A percentile compares a stretch with the other conserved stretches of the same genome.
phyloP scores from a whole-genome alignment of 2,888 invertebrate genomes.

The Orchesella flavescens region DNA sequence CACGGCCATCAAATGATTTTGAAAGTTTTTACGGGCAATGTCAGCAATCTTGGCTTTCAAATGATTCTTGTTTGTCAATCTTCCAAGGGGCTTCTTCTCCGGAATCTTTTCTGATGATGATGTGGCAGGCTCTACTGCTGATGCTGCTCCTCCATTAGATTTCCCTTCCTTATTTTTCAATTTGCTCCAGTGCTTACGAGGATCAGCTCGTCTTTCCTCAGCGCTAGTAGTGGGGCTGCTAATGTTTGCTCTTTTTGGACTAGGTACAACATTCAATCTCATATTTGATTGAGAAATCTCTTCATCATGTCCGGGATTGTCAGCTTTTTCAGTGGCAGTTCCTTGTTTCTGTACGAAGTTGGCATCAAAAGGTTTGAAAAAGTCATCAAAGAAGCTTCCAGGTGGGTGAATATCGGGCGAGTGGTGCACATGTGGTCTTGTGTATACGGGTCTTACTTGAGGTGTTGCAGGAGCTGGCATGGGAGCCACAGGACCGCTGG shows the following conservation, averaged over 20 bases:
- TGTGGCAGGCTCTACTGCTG: not conserved
- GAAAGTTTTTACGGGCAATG: slow-evolving; percentile 60
- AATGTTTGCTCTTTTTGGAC: slow-evolving; percentile 28
- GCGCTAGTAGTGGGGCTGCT: not conserved
- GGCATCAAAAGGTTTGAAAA: slow-evolving; percentile 70
- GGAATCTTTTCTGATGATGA: slow-evolving; percentile 28
- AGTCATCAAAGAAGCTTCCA: slow-evolving; percentile 70
- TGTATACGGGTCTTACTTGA: slow-evolving; percentile 22
- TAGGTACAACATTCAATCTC: slow-evolving; percentile 50
- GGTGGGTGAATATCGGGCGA: slow-evolving; percentile 70
- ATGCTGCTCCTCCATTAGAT: not conserved
- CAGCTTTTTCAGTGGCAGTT: not conserved
- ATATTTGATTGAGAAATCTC: slow-evolving; percentile 56
- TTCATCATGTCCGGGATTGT: slow-evolving; percentile 17
- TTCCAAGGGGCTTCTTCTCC: not conserved
- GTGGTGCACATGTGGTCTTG: slow-evolving; percentile 63
- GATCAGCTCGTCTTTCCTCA: not conserved
- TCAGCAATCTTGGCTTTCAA: slow-evolving; percentile 63
- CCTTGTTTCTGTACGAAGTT: slow-evolving; percentile 43
- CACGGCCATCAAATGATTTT: slow-evolving; percentile 39
- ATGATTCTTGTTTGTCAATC: slow-evolving; percentile 26
- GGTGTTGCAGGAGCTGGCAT: slow-evolving; percentile 3
- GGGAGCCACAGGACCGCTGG: slow-evolving; percentile 19
- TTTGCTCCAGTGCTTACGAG: slow-evolving; percentile 51
- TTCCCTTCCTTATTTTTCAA: slow-evolving; percentile 28